A percentile compares a stretch with the other conserved stretches of the same genome.
These are phyloP conservation scores for Andrena hattorfiana DNA, from an alignment of 2,888 invertebrate genomes.

Conservation along the genomic window DNA sequence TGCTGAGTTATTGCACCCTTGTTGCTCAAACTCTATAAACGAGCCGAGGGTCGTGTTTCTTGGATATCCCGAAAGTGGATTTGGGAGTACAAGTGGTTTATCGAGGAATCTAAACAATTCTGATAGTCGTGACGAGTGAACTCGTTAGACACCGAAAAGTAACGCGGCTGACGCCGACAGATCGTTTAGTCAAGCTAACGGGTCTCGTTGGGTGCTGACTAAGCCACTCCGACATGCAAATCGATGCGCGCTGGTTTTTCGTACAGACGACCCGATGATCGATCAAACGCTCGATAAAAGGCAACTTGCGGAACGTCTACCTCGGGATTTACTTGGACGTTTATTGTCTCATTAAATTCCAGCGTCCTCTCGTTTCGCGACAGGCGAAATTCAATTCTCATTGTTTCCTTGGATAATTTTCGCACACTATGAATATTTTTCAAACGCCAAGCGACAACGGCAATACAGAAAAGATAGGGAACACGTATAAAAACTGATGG, in stretches of 20 bases:
- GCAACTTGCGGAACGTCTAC: slow-evolving; percentile 42
- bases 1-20: neutral
- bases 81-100: neutral
- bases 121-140: slow-evolving; percentile 41
- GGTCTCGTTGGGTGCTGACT: slow-evolving; percentile 73
- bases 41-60: neutral
- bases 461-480: neutral
- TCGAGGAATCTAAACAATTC: slow-evolving; percentile 32
- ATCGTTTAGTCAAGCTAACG: slow-evolving; percentile 68
- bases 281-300: slow-evolving; percentile 46
- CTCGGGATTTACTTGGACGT: slow-evolving; percentile 47
- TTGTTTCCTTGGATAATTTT: neutral
- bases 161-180: slow-evolving; percentile 61
- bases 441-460: neutral
- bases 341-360: slow-evolving; percentile 51
- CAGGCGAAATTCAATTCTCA: neutral
- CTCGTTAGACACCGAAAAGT: slow-evolving; percentile 63
- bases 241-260: slow-evolving; percentile 67
- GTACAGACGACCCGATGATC: slow-evolving; percentile 54
- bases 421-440: neutral
- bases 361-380: neutral
- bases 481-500: too few relatives aligned
- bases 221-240: slow-evolving; percentile 81
- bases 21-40: neutral
- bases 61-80: slow-evolving; percentile 12